phyloP scores from a whole-genome alignment of 2,113 vertebrate genomes.

The Nestor notabilis region DNA sequence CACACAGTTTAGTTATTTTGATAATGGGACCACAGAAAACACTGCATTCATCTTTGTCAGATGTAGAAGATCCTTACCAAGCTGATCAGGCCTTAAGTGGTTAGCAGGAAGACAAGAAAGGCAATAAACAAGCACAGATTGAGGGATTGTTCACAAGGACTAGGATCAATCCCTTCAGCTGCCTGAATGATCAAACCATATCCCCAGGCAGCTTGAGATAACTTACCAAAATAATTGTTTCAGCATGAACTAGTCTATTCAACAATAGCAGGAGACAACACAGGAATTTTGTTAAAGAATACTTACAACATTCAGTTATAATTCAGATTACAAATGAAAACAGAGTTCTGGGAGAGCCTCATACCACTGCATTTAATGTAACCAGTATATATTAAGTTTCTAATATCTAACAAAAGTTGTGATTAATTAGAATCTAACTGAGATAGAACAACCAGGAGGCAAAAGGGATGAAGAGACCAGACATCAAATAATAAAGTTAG shows the following conservation, averaged over 20 bases:
- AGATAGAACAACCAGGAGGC: not conserved
- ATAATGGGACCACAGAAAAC: not conserved
- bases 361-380: not conserved
- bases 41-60: not conserved
- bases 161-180: slow-evolving; percentile 48
- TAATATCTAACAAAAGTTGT: not conserved
- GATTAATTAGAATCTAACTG: not conserved
- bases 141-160: slow-evolving; percentile 28
- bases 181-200: slow-evolving; percentile 43
- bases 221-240: slow-evolving; percentile 62
- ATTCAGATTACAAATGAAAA: not conserved
- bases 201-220: slow-evolving; percentile 40
- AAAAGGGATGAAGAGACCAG: not conserved
- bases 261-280: not conserved
- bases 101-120: slow-evolving; percentile 32
- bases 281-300: not conserved
- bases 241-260: slow-evolving; percentile 19
- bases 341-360: not conserved
- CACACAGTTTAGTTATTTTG: not conserved
- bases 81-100: not conserved
- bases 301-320: not conserved
- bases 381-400: not conserved
- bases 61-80: not conserved
- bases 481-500: not conserved
- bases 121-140: slow-evolving; percentile 50